Conservation (phyloP, 2,888 invertebrate species). For the Hyppa rectilinea region DNA sequence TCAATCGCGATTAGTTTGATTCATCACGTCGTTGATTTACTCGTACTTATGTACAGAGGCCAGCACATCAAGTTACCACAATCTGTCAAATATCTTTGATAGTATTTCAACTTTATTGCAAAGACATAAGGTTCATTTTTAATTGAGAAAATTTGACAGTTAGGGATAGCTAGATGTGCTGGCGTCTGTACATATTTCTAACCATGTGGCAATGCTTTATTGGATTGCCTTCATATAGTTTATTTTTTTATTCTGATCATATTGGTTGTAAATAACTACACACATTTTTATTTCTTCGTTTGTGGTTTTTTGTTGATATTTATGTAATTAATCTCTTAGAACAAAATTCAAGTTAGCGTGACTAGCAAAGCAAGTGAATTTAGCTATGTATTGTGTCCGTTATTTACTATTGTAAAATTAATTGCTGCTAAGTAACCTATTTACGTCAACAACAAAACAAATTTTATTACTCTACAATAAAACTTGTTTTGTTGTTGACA, state of each 20-base stretch:
- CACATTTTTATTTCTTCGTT: background rate
- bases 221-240: background rate
- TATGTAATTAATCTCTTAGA: background rate
- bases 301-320: background rate
- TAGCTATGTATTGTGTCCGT: background rate
- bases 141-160: too few relatives aligned
- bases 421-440: too few relatives aligned
- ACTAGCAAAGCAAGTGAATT: background rate
- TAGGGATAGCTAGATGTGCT: too few relatives aligned
- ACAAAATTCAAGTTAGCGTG: background rate
- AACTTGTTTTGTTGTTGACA: too few relatives aligned
- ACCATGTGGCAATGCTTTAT: conserved; percentile 15
- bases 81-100: too few relatives aligned
- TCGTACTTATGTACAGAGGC: too few relatives aligned
- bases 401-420: too few relatives aligned
- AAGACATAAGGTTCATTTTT: too few relatives aligned
- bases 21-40: conserved; percentile 16
- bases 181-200: background rate
- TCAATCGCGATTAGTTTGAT: conserved; percentile 13
- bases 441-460: background rate
- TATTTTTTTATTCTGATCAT: background rate
- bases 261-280: too few relatives aligned
- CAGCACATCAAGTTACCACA: too few relatives aligned
- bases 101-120: too few relatives aligned
- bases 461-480: too few relatives aligned